Evolutionary conservation across 2,888 invertebrate species (phyloP), one percentile per base, ranked within the genome.

Genomic region (Eumerus sabulonum): DNA sequence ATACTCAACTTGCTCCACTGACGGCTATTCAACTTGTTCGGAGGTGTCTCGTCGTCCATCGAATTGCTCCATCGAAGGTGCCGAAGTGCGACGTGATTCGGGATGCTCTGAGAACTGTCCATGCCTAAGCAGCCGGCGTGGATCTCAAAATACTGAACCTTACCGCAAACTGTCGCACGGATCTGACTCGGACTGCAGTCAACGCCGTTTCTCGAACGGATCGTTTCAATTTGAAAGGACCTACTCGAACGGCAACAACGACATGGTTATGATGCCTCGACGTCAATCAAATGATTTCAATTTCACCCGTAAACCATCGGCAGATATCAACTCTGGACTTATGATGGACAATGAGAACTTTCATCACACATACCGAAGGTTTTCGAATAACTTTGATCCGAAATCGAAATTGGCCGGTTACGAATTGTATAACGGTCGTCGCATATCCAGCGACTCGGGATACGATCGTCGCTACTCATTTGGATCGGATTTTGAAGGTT

Each of bases 181-280:
- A 48, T 90, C 92, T 66, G 88, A 87, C 12, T 88, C 88, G 47
- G 85, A 86, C 57, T 87, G 91, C 27, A 83, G 82, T 9, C 87
- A 87, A 44, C 88, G 92, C 13, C 90, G 92, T 51, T 88, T 90
- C 84, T 92, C 92, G 0, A 91, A 87, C 38, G 87, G 87, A 11
- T 86, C 88, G 47, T 84, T 88, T 83, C 88, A 87, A 66, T 88
- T 87, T 73, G 87, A 88, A 66, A 82, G 88, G 13, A 86, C 83
- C 35, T 88, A 86, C 68, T 88, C 88, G 27, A 88, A 86, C 83
- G 84, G 84, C 84, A 86, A 85, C 82, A 81, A 63, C 40, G 85
- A 82, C 14, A 79, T 82, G 54, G 73, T 73, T 64, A 84, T 83
- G 16, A 85, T 86, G 83, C 86, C 87, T 62, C 85, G 89, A 2